A percentile compares a stretch with the other conserved stretches of the same genome.
Conservation (phyloP, 2,113 vertebrate genomes). For the Pollimyrus isidori region DNA sequence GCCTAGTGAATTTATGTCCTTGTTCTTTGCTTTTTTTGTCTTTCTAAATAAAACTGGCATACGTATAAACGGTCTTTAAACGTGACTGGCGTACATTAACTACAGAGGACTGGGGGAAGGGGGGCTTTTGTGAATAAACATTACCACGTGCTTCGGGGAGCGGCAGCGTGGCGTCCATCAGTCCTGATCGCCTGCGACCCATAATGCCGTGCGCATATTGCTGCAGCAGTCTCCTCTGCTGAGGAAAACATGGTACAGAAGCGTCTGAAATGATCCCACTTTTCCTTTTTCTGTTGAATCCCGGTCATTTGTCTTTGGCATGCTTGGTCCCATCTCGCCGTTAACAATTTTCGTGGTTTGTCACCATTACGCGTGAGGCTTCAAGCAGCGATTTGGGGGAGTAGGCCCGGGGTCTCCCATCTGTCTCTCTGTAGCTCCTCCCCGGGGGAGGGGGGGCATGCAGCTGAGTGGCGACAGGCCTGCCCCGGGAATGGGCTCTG, state of each 20-base stretch:
- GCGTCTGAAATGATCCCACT: background rate
- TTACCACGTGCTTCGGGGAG: background rate
- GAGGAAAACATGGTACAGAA: background rate
- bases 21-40: background rate
- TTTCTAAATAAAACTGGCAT: background rate
- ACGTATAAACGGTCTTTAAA: background rate
- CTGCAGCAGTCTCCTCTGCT: background rate
- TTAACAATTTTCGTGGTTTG: background rate
- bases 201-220: background rate
- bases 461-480: background rate
- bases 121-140: background rate
- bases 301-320: background rate
- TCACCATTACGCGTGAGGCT: background rate
- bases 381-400: background rate
- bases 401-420: conserved; percentile 14
- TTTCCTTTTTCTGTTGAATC: background rate
- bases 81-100: background rate
- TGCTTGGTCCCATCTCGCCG: background rate
- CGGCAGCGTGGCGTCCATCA: background rate
- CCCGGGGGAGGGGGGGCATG: background rate
- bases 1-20: background rate
- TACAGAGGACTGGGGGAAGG: background rate
- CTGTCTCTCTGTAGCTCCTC: conserved; percentile 12
- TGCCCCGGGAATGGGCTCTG: background rate
- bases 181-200: background rate